Percentiles rank a stretch among this genome's conserved stretches.
phyloP scores from a whole-genome alignment of 2,113 vertebrate species.

The Aptenodytes patagonicus region DNA sequence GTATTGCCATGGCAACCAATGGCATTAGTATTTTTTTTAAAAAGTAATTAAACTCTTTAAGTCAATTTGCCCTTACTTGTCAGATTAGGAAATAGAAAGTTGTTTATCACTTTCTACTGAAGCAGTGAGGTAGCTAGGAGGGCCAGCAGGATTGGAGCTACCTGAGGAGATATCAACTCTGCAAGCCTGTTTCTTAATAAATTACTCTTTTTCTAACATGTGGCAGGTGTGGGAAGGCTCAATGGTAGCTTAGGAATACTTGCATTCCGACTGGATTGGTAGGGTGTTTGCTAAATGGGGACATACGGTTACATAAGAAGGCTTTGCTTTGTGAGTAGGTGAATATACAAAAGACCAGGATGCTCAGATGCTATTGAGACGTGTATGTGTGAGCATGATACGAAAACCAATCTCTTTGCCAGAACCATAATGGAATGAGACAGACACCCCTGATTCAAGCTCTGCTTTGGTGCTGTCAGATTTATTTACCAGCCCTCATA shows the following conservation, averaged over 20 bases:
- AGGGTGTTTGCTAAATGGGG: not conserved
- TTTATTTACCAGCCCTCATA: not conserved
- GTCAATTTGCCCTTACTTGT: constrained; percentile 38
- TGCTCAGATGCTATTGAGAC: not conserved
- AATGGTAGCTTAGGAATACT: not conserved
- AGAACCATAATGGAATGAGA: not conserved
- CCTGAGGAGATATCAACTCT: not conserved
- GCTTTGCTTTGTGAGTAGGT: not conserved
- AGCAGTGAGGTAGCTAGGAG: not conserved
- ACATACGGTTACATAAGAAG: not conserved
- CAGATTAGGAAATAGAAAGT: constrained; percentile 31
- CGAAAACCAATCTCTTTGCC: not conserved
- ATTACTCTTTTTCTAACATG: not conserved
- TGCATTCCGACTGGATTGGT: not conserved
- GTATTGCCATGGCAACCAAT: constrained; percentile 11
- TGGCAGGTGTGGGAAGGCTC: not conserved
- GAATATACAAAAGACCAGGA: not conserved
- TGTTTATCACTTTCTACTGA: constrained; percentile 21
- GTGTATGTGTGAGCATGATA: not conserved
- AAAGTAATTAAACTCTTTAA: constrained; percentile 53
- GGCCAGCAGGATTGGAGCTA: not conserved
- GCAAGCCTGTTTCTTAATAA: not conserved
- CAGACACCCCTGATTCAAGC: not conserved
- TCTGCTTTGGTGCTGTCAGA: not conserved
- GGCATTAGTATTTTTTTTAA: not conserved